Evolutionary conservation across 2,888 invertebrate species (phyloP).

Genomic region (Gymnosoma rotundatum): DNA sequence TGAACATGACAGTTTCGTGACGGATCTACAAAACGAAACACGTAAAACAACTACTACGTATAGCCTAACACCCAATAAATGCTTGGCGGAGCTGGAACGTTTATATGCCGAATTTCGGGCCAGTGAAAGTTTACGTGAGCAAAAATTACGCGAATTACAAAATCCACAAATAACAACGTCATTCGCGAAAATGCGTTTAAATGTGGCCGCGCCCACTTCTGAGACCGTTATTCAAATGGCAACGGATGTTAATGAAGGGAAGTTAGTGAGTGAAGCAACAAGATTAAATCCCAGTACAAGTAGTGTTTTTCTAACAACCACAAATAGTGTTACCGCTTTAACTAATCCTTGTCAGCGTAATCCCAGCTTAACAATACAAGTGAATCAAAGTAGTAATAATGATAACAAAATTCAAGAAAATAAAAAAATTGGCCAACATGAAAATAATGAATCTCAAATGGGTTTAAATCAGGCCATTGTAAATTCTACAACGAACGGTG

Average conservation of each 20-base stretch:
- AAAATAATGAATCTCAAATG: slow-evolving; percentile 63
- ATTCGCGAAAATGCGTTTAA: slow-evolving; percentile 78
- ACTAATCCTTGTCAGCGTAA: slow-evolving; percentile 76
- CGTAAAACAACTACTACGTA: slow-evolving; percentile 66
- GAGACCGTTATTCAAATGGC: slow-evolving; percentile 44
- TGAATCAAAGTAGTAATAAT: slow-evolving; percentile 77
- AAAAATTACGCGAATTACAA: slow-evolving; percentile 58
- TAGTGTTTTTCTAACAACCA: slow-evolving; percentile 77
- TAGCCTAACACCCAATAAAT: slow-evolving; percentile 78
- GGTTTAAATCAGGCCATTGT: slow-evolving; percentile 75
- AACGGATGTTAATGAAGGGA: slow-evolving; percentile 67
- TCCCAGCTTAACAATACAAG: slow-evolving; percentile 82
- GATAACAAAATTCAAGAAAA: slow-evolving; percentile 71
- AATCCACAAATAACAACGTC: slow-evolving; percentile 3
- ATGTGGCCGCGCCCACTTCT: slow-evolving; percentile 76
- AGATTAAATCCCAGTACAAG: slow-evolving; percentile 73
- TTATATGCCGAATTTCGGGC: slow-evolving; percentile 80
- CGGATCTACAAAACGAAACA: slow-evolving; percentile 57
- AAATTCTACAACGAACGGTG: slow-evolving; percentile 74
- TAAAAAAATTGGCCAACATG: slow-evolving; percentile 12
- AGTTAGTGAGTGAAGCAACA: slow-evolving; percentile 63
- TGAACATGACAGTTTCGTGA: slow-evolving; percentile 65
- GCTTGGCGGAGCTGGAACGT: slow-evolving; percentile 80
- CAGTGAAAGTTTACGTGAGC: slow-evolving; percentile 78
- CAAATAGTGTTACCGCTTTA: slow-evolving; percentile 70